These are phyloP conservation scores for Clistopyga incitator DNA, from an alignment of 2,888 invertebrate species.

Conservation along the genomic window DNA sequence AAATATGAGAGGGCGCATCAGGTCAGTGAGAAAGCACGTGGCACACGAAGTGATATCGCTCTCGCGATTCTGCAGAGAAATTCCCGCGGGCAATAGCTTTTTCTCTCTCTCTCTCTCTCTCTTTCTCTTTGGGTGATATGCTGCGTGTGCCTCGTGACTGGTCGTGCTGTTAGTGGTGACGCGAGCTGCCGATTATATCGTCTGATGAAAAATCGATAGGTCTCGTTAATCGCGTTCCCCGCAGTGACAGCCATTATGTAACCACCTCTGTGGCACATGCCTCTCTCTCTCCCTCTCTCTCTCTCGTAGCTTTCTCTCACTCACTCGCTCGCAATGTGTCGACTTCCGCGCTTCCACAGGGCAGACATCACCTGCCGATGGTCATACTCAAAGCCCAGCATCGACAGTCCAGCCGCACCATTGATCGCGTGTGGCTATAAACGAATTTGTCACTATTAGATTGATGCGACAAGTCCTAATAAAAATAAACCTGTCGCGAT, in stretches of 20 bases:
- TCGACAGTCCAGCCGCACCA: slow-evolving; percentile 26
- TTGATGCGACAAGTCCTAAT: slow-evolving; percentile 67
- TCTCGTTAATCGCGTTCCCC: slow-evolving; percentile 73
- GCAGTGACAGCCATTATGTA: slow-evolving; percentile 72
- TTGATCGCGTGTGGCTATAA: slow-evolving; percentile 54
- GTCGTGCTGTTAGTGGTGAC: slow-evolving; percentile 52
- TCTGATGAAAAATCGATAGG: slow-evolving; percentile 76
- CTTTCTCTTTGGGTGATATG: background rate
- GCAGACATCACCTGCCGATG: slow-evolving; percentile 49
- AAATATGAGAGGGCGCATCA: slow-evolving; percentile 2
- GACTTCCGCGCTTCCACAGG: slow-evolving; percentile 34
- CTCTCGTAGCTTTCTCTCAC: slow-evolving; percentile 21
- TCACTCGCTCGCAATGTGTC: slow-evolving; percentile 55
- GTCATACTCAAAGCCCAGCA: slow-evolving; percentile 38
- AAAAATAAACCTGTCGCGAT: slow-evolving; percentile 66
- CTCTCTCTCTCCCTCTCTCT: slow-evolving; percentile 4
- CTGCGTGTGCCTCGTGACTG: slow-evolving; percentile 59
- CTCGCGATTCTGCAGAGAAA: slow-evolving; percentile 15
- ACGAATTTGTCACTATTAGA: slow-evolving; percentile 66
- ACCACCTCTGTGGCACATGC: slow-evolving; percentile 64
- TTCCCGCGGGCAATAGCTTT: slow-evolving; percentile 18
- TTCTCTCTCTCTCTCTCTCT: background rate
- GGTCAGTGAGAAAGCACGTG: slow-evolving; percentile 31
- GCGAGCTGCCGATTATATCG: slow-evolving; percentile 64
- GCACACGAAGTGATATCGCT: slow-evolving; percentile 20